These are phyloP conservation scores for Condylura cristata DNA, from an alignment of 2,113 vertebrate species.

Conservation along the genomic window DNA sequence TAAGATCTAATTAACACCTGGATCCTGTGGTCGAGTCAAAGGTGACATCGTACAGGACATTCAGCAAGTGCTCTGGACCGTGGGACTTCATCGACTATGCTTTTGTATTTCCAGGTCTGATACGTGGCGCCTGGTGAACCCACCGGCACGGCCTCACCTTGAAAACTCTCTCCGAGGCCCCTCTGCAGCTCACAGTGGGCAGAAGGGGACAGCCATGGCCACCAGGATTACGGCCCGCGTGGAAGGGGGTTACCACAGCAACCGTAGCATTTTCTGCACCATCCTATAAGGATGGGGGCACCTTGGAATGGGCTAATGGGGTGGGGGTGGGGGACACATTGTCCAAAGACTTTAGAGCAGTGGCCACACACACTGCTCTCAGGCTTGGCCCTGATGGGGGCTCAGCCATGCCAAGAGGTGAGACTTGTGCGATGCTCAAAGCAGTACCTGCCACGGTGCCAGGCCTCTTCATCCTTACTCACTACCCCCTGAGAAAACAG, in stretches of 20 bases:
- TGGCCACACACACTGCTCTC: not conserved
- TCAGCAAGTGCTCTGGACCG: not conserved
- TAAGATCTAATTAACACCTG: not conserved
- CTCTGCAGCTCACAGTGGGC: constrained; percentile 80
- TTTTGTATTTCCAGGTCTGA: constrained; percentile 78
- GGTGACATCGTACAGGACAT: not conserved
- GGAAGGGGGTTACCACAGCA: constrained; percentile 90
- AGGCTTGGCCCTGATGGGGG: not conserved
- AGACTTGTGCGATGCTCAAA: not conserved
- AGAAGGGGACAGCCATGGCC: constrained; percentile 87
- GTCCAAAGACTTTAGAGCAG: not conserved
- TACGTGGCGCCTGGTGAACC: constrained; percentile 88
- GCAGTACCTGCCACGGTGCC: not conserved
- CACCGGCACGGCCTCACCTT: constrained; percentile 88
- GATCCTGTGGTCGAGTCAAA: not conserved
- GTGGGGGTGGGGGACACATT: too few species aligned
- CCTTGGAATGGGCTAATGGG: not conserved
- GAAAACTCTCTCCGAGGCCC: constrained; percentile 81
- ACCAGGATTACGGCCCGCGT: constrained; percentile 90
- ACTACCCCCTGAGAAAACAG: not conserved
- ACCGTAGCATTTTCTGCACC: constrained; percentile 90
- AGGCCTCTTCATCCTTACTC: not conserved
- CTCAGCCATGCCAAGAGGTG: not conserved
- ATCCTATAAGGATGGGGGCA: constrained; percentile 85
- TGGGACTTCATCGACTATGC: not conserved